These are phyloP conservation scores for Acanthochromis polyacanthus DNA, from an alignment of 2,113 vertebrate genomes.

Conservation along the genomic window DNA sequence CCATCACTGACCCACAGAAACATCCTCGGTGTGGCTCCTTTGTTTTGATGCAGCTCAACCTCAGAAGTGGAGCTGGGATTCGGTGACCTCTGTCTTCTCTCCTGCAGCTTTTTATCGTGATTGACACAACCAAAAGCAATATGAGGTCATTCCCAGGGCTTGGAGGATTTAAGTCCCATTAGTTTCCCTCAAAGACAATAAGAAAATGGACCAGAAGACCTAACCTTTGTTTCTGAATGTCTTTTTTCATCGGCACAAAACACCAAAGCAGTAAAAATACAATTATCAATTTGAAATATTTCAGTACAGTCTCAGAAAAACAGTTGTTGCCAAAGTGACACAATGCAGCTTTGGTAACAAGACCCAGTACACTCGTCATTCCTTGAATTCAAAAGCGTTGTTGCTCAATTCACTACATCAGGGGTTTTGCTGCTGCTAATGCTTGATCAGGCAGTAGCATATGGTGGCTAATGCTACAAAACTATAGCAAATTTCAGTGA, in stretches of 20 bases:
- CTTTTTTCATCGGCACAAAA: background rate
- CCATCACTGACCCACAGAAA: conserved; percentile 47
- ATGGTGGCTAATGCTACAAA: background rate
- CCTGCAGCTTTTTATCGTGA: conserved; percentile 17
- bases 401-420: background rate
- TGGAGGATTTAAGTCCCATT: conserved; percentile 38
- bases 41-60: conserved; percentile 48
- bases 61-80: conserved; percentile 20
- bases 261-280: background rate
- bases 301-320: no score
- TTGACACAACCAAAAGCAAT: conserved; percentile 26
- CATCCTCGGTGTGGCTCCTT: conserved; percentile 38
- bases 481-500: no score
- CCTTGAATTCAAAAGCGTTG: background rate
- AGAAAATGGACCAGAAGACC: conserved; percentile 6
- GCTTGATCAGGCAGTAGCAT: background rate
- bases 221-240: background rate
- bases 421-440: background rate
- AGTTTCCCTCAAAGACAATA: conserved; percentile 7
- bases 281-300: background rate
- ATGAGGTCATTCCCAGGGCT: conserved; percentile 27
- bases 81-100: conserved; percentile 30
- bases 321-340: no score
- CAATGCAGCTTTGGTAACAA: no score
- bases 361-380: no score